Evolutionary conservation across 1,140 invertebrate species (phyloP), one percentile per base, ranked within the genome.

Genomic region (Rhagoletis pomonella): DNA sequence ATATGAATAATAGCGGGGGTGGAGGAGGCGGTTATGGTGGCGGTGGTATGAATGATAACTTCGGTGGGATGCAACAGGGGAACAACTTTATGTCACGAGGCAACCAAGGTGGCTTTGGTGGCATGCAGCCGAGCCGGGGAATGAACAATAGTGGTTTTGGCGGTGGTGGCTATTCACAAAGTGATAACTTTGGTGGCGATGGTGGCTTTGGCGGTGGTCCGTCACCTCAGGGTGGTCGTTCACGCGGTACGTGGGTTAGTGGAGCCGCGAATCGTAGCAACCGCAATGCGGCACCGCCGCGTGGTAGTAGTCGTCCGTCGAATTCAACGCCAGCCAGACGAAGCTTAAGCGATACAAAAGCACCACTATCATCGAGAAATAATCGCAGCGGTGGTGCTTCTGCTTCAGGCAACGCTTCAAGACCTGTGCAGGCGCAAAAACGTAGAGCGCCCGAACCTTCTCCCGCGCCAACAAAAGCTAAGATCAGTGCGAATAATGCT

Each of bases 341-440:
- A 81, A 55, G 47, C n/a, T 81, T 81, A 58, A n/a, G 47, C n/a
- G 73, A 47, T 55, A 47, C 73, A 50, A 81, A 12, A 81, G 44
- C 73, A 50, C 14, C 73, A 58, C 47, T 50, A 19, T 81, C 73
- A 81, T 81, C 73, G 47, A 81, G 47, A 58, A 19, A 47, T 81
- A 81, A 7, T 81, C 73, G 73, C 73, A 81, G 73, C 73, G 73
- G 73, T 29, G 73, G 47, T 81, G 73, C n/a, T 50, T 50, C 73
- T 55, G 9, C 73, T 55, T 81, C 73, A 81, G 42, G 67, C 44
- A 73, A 73, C 42, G 17, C 73, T 81, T 55, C 67, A 73, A 73
- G 39, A 12, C 19, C 47, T 81, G 73, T 50, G 17, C 73, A 81
- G 73, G 47, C 73, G 19, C 47, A 19, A 19, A 81, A 81, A 55